phyloP scores from a whole-genome alignment of 2,113 vertebrate species.

The Ctenomys sociabilis region DNA sequence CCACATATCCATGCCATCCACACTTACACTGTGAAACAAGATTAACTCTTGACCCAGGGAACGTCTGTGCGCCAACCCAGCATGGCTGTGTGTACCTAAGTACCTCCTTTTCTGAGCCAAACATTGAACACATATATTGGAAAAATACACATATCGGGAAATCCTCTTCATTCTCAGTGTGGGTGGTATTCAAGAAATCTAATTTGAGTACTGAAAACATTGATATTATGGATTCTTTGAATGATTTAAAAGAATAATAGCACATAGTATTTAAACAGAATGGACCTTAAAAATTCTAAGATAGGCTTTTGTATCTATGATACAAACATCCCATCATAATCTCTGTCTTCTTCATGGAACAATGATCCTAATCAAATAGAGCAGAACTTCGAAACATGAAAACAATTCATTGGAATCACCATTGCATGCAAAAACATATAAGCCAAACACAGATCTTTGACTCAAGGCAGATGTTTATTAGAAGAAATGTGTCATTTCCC shows the following conservation, averaged over 20 bases:
- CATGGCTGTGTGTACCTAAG: not conserved
- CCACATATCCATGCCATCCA: not conserved
- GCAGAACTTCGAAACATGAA: constrained; percentile 34
- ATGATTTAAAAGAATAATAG: constrained; percentile 3
- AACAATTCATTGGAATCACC: constrained; percentile 53
- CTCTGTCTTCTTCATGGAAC: not conserved
- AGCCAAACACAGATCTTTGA: constrained; percentile 46
- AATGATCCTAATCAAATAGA: constrained; percentile 8
- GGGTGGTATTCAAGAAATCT: not conserved
- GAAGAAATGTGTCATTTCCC: constrained; percentile 47
- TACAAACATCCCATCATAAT: not conserved
- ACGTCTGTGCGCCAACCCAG: not conserved
- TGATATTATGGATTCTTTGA: not conserved
- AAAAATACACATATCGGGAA: not conserved
- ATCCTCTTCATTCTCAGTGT: not conserved
- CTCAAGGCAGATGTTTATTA: constrained; percentile 72
- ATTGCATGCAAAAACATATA: constrained; percentile 26
- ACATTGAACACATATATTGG: not conserved
- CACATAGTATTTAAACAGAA: constrained; percentile 1
- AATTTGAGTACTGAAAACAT: constrained; percentile 11
- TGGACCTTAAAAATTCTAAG: not conserved
- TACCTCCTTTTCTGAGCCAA: not conserved
- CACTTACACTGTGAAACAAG: not conserved
- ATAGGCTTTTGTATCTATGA: not conserved
- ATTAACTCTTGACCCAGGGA: not conserved